Percentiles rank a stretch among this genome's conserved stretches.
Conservation (phyloP, 2,113 vertebrate species). For the Antechinus flavipes region DNA sequence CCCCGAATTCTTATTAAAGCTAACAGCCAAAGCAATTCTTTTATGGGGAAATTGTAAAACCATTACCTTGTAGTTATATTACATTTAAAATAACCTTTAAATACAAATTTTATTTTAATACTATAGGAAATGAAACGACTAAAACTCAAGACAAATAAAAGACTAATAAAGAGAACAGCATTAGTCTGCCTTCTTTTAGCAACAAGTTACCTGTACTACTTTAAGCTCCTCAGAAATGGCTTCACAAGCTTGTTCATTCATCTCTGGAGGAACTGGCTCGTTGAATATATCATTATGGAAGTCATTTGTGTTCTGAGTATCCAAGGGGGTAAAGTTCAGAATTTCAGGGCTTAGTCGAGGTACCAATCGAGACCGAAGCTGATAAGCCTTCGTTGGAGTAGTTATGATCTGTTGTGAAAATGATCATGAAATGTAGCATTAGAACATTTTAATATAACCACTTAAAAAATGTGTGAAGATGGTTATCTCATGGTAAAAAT, state of each 20-base stretch:
- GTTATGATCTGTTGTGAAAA: conserved; percentile 89
- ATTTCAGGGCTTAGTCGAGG: conserved; percentile 88
- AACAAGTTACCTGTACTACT: conserved; percentile 88
- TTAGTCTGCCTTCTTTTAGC: neutral
- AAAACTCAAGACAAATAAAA: conserved; percentile 7
- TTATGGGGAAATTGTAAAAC: neutral
- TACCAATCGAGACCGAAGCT: conserved; percentile 87
- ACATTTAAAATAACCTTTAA: neutral
- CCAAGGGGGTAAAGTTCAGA: conserved; percentile 71
- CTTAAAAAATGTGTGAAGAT: conserved; percentile 11
- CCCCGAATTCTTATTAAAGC: conserved; percentile 23
- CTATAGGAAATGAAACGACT: conserved; percentile 14
- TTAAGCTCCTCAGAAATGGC: conserved; percentile 93
- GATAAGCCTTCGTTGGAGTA: conserved; percentile 93
- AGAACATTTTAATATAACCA: conserved; percentile 44
- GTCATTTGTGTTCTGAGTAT: conserved; percentile 36
- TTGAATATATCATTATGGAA: conserved; percentile 85
- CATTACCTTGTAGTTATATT: neutral
- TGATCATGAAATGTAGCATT: conserved; percentile 30
- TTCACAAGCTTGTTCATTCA: conserved; percentile 92
- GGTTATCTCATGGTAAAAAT: neutral
- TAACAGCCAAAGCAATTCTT: neutral
- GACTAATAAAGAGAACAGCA: neutral
- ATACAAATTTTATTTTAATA: conserved; percentile 7
- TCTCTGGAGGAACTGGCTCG: conserved; percentile 90